Evolutionary conservation across 2,797 vertebrate genomes (phyloP).

Genomic region (Allobates femoralis): DNA sequence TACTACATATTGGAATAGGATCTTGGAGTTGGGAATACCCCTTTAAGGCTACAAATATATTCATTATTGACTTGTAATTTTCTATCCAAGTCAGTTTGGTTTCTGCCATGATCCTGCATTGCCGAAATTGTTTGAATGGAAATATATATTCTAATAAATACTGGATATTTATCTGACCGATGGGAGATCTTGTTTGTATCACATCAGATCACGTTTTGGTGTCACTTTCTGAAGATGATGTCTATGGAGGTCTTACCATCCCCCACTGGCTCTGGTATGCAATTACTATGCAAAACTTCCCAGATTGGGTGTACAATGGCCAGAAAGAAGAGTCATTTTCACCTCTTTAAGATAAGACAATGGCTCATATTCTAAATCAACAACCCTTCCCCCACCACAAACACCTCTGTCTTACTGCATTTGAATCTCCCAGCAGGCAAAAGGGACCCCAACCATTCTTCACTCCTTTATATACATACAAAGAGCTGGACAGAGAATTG

Average conservation of each 20-base stretch:
- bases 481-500: constrained; percentile 52
- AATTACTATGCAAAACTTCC: constrained; percentile 58
- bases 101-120: too few relatives aligned
- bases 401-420: constrained; percentile 58
- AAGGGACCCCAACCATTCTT: constrained; percentile 36
- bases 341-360: constrained; percentile 63
- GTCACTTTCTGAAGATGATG: constrained; percentile 46
- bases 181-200: constrained; percentile 2
- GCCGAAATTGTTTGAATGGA: not conserved
- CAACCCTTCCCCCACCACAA: constrained; percentile 38
- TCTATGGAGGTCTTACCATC: constrained; percentile 7
- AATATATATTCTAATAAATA: not conserved
- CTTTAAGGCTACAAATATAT: not conserved
- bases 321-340: constrained; percentile 56
- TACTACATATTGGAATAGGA: too few relatives aligned
- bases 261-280: constrained; percentile 24
- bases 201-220: constrained; percentile 42
- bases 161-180: not conserved
- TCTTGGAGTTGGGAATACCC: too few relatives aligned
- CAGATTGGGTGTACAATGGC: constrained; percentile 47
- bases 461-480: constrained; percentile 57
- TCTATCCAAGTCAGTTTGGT: not conserved
- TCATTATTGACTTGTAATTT: not conserved
- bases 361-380: constrained; percentile 54
- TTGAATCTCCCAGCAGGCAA: constrained; percentile 57